Evolutionary conservation across 2,888 invertebrate genomes (phyloP).

Genomic region (Agonum fuliginosum): DNA sequence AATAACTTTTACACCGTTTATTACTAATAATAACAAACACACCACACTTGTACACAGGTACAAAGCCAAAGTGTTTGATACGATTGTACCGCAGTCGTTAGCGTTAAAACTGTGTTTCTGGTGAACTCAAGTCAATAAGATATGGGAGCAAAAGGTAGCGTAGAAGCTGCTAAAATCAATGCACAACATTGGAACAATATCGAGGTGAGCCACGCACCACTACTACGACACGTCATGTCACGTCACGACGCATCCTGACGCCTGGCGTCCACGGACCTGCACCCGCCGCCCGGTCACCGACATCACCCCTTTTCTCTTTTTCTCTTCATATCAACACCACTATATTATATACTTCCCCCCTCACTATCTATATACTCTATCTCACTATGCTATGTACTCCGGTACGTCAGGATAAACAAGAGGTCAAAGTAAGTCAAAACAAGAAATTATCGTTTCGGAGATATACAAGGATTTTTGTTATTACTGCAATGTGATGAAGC

Average conservation of each 20-base stretch:
- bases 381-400: too few species aligned
- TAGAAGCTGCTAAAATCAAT: slow-evolving; percentile 87
- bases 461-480: too few species aligned
- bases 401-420: too few species aligned
- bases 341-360: too few species aligned
- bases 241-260: slow-evolving; percentile 37
- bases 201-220: slow-evolving; percentile 78
- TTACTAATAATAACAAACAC: slow-evolving; percentile 39
- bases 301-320: neutral
- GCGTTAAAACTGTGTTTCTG: slow-evolving; percentile 56
- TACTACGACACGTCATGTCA: slow-evolving; percentile 37
- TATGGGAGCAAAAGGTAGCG: slow-evolving; percentile 90
- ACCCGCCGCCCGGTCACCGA: slow-evolving; percentile 26
- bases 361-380: too few species aligned
- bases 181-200: slow-evolving; percentile 88
- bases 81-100: slow-evolving; percentile 26
- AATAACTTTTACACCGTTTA: slow-evolving; percentile 55
- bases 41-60: slow-evolving; percentile 52
- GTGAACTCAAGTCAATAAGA: slow-evolving; percentile 67
- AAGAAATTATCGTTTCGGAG: too few species aligned
- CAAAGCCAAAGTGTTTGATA: slow-evolving; percentile 57
- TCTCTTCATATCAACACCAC: neutral
- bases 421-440: too few species aligned
- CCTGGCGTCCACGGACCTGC: slow-evolving; percentile 31
- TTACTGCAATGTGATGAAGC: too few species aligned